phyloP scores from a whole-genome alignment of 2,888 invertebrate genomes.

The Troilus luridus region DNA sequence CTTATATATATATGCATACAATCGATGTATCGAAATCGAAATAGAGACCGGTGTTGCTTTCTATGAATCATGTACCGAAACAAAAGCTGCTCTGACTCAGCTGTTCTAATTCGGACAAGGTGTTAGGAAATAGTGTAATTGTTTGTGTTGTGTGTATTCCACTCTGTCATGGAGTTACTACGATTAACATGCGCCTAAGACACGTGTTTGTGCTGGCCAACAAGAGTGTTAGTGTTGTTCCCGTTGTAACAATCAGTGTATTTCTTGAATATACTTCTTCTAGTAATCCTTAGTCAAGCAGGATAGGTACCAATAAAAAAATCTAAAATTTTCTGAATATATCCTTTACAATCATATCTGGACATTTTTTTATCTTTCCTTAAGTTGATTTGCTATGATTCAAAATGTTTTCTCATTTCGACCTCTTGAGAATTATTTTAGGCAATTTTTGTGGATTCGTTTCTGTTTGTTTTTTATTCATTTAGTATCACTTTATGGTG shows the following conservation, averaged over 20 bases:
- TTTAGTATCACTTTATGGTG: too few relatives aligned
- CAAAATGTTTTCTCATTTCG: too few relatives aligned
- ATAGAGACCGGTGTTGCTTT: neutral
- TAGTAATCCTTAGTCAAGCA: too few relatives aligned
- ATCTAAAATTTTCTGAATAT: too few relatives aligned
- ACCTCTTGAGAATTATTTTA: too few relatives aligned
- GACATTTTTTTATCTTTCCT: too few relatives aligned
- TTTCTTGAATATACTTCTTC: neutral
- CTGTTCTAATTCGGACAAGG: neutral
- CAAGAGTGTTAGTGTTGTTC: neutral
- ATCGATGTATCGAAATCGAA: neutral
- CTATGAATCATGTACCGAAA: neutral
- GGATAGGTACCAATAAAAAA: too few relatives aligned
- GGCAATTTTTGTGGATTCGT: too few relatives aligned
- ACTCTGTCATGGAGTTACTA: neutral
- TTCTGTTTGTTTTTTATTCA: too few relatives aligned
- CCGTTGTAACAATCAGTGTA: neutral
- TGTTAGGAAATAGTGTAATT: slow-evolving; percentile 30
- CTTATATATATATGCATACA: neutral
- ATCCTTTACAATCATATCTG: too few relatives aligned
- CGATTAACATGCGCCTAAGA: neutral
- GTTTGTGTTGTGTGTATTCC: slow-evolving; percentile 10
- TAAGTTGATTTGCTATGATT: too few relatives aligned
- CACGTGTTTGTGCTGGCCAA: neutral
- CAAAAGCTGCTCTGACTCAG: neutral